Conservation (phyloP, 2,888 invertebrate species). For the Augiades crinisus region DNA sequence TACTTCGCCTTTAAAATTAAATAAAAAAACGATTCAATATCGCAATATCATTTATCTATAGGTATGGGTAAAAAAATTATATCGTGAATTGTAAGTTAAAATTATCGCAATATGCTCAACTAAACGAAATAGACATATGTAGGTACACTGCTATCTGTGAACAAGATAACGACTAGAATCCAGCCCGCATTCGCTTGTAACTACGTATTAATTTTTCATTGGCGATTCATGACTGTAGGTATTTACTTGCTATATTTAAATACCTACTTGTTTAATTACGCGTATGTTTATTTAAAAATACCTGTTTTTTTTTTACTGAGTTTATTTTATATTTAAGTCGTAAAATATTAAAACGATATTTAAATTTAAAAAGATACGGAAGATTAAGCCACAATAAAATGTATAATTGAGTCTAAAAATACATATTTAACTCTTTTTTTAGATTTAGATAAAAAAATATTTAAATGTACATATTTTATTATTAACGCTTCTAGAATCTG, state of each 20-base stretch:
- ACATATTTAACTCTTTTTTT: too few relatives aligned
- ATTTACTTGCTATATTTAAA: background rate
- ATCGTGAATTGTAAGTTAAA: background rate
- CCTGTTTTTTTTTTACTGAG: background rate
- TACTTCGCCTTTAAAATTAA: too few relatives aligned
- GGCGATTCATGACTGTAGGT: conserved; percentile 10
- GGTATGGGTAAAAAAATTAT: background rate
- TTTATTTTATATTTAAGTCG: background rate
- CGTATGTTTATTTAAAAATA: background rate
- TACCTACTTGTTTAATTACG: background rate
- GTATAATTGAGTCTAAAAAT: too few relatives aligned
- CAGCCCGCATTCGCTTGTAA: conserved; percentile 15
- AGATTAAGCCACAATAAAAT: too few relatives aligned
- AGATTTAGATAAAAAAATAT: too few relatives aligned
- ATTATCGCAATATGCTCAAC: conserved; percentile 5
- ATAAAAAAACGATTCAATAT: background rate
- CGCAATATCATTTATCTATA: background rate
- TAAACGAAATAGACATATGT: conserved; percentile 5
- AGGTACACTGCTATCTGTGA: conserved; percentile 1
- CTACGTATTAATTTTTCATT: conserved; percentile 19
- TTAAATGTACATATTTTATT: too few relatives aligned
- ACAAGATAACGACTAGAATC: conserved; percentile 17
- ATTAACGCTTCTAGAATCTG: too few relatives aligned
- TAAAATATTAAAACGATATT: too few relatives aligned
- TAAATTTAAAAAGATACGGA: too few relatives aligned